Evolutionary conservation across 2,797 vertebrate species (phyloP).

Genomic region (Gymnocypris eckloni): DNA sequence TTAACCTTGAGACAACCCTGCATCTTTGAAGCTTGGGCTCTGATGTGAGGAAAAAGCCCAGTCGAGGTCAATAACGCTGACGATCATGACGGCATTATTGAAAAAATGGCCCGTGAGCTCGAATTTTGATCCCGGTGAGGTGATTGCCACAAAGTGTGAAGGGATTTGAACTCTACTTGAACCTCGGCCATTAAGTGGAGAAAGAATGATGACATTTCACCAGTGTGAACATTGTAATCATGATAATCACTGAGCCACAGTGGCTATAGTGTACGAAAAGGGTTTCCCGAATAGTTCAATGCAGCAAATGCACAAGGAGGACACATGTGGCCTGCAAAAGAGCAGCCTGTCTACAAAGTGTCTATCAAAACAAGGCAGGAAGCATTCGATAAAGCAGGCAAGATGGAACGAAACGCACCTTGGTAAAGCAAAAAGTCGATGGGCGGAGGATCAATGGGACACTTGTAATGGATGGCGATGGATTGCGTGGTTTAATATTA

Average conservation of each 20-base stretch:
- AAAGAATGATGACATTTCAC: conserved; percentile 35
- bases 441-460: conserved; percentile 86
- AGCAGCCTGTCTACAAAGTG: conserved; percentile 34
- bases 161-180: conserved; percentile 53
- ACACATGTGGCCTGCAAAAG: conserved; percentile 32
- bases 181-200: conserved; percentile 39
- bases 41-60: conserved; percentile 64
- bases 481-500: conserved; percentile 92
- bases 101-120: conserved; percentile 66
- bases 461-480: conserved; percentile 88
- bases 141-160: conserved; percentile 49
- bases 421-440: conserved; percentile 78
- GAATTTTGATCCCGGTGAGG: conserved; percentile 60
- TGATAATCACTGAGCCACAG: conserved; percentile 5
- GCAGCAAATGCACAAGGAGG: not conserved
- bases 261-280: conserved; percentile 14
- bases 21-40: conserved; percentile 72
- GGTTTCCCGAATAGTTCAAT: not conserved
- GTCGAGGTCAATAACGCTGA: conserved; percentile 69
- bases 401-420: conserved; percentile 61
- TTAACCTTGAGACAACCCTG: conserved; percentile 75
- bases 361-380: conserved; percentile 44
- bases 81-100: conserved; percentile 71
- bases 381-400: conserved; percentile 55
- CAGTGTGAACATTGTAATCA: conserved; percentile 36